Conservation (phyloP, 2,797 vertebrate species). For the Odontamblyopus lacepedii region DNA sequence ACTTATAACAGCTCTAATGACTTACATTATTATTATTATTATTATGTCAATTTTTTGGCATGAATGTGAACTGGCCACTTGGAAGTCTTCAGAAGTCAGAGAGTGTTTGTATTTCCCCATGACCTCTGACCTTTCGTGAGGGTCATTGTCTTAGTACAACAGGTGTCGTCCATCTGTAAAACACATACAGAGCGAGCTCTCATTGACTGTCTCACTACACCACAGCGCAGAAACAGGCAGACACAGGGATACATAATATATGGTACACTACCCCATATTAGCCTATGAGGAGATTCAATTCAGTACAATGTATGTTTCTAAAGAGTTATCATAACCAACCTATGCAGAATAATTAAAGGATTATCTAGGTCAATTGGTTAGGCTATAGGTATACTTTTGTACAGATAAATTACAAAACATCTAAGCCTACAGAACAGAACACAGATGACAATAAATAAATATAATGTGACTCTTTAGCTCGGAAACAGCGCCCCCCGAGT, state of each 20-base stretch:
- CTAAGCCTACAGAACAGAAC: too few species aligned
- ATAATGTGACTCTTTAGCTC: too few species aligned
- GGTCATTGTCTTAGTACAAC: slow-evolving; percentile 63
- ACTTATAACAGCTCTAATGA: background rate
- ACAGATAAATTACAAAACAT: too few species aligned
- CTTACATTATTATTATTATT: background rate
- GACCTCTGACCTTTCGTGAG: slow-evolving; percentile 59
- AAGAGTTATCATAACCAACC: too few species aligned
- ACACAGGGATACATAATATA: too few species aligned
- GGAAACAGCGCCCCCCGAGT: too few species aligned
- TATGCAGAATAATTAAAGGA: background rate
- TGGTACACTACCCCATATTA: too few species aligned
- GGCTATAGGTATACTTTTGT: too few species aligned
- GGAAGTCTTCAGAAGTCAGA: slow-evolving; percentile 5
- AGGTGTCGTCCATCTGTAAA: slow-evolving; percentile 77
- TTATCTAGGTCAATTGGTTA: too few species aligned
- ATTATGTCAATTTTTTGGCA: background rate
- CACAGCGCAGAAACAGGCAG: background rate
- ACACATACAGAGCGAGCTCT: slow-evolving; percentile 43
- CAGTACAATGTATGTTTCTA: too few species aligned
- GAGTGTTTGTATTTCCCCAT: slow-evolving; percentile 29
- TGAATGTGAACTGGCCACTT: background rate
- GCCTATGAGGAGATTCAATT: too few species aligned
- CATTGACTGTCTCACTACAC: background rate
- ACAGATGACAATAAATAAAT: too few species aligned